Conservation (phyloP, 2,113 vertebrate genomes). For the Vidua chalybeata region DNA sequence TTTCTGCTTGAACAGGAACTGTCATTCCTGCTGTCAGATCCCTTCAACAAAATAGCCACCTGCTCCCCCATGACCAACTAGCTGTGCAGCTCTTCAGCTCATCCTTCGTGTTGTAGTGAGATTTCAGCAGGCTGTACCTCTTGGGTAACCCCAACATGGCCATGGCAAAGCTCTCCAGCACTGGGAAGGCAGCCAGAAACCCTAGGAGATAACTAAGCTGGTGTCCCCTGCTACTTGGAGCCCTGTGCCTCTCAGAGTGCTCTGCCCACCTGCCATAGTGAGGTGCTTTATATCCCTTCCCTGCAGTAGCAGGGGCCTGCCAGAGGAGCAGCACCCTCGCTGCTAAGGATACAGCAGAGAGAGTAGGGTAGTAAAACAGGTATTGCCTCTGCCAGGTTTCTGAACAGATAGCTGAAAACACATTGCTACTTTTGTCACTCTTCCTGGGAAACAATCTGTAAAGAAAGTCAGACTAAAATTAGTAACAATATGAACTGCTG, state of each 20-base stretch:
- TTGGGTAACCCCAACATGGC: background rate
- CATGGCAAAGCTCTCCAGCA: background rate
- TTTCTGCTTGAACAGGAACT: background rate
- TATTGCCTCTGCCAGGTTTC: background rate
- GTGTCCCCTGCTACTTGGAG: background rate
- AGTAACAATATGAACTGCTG: background rate
- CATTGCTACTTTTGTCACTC: background rate
- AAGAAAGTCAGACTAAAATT: slow-evolving; percentile 21
- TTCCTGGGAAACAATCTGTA: background rate
- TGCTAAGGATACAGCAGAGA: background rate
- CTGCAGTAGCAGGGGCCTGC: background rate
- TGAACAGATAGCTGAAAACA: background rate
- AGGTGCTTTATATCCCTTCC: background rate
- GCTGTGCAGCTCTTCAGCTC: background rate
- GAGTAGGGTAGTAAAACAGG: background rate
- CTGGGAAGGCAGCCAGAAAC: background rate
- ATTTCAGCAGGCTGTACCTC: background rate
- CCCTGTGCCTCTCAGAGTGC: background rate
- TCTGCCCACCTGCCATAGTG: background rate
- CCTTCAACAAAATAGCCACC: background rate
- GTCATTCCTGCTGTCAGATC: background rate
- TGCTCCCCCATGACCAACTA: background rate
- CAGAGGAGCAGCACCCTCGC: background rate
- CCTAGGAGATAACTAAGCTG: background rate
- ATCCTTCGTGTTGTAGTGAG: background rate